These are phyloP conservation scores for Caranx melampygus DNA, from an alignment of 2,113 vertebrate species.

Conservation along the genomic window DNA sequence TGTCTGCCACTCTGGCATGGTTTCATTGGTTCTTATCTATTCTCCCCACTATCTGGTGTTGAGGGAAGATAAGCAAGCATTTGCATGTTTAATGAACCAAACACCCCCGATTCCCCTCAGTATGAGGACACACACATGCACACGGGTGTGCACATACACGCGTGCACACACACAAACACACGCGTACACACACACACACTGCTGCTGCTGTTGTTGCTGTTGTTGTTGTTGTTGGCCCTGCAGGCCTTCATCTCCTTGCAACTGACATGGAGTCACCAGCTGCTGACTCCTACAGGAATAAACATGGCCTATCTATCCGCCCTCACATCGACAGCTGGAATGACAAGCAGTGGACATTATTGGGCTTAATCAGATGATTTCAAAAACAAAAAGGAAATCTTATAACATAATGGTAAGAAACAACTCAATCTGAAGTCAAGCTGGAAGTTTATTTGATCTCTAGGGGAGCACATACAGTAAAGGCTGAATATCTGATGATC, in stretches of 20 bases:
- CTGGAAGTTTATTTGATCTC: not conserved
- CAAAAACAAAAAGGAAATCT: not conserved
- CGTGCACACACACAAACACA: constrained; percentile 12
- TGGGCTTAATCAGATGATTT: constrained; percentile 1
- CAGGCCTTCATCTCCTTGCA: constrained; percentile 68
- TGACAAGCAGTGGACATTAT: constrained; percentile 20
- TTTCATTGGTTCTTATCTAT: constrained; percentile 81
- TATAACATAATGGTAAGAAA: not conserved
- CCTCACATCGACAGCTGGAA: constrained; percentile 30
- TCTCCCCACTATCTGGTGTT: constrained; percentile 85
- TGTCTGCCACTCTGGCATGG: constrained; percentile 67
- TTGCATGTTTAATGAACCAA: constrained; percentile 87
- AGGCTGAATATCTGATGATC: not conserved
- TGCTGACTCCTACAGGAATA: constrained; percentile 70
- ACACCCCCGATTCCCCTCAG: constrained; percentile 68
- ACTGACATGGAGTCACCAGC: constrained; percentile 72
- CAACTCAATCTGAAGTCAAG: not conserved
- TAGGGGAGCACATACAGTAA: not conserved
- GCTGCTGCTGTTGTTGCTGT: constrained; percentile 38
- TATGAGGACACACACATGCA: constrained; percentile 54
- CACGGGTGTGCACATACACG: constrained; percentile 12
- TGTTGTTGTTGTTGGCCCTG: constrained; percentile 39
- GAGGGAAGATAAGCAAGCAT: constrained; percentile 86
- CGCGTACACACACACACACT: constrained; percentile 20
- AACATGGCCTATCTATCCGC: constrained; percentile 39